These are phyloP conservation scores for Megaptera novaeangliae DNA, from an alignment of 2,113 vertebrate genomes.

Conservation along the genomic window DNA sequence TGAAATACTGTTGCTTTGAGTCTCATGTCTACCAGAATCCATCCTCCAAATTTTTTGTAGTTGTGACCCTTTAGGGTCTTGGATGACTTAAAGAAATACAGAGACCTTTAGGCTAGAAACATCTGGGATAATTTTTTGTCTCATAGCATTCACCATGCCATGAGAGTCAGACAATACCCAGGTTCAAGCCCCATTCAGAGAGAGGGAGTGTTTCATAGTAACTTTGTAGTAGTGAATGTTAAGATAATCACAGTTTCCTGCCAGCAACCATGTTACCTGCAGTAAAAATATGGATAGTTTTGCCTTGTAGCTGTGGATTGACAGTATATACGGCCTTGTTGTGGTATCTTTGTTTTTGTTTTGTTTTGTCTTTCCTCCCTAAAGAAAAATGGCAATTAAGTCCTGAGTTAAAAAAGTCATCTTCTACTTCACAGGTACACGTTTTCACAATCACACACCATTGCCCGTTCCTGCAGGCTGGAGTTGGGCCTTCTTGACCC, in stretches of 20 bases:
- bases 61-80: not conserved
- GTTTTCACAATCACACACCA: not conserved
- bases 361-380: not conserved
- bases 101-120: not conserved
- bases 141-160: not conserved
- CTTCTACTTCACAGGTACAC: not conserved
- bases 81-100: not conserved
- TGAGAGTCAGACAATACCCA: not conserved
- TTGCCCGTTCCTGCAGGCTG: not conserved
- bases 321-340: not conserved
- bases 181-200: not conserved
- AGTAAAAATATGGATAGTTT: not conserved
- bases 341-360: not conserved
- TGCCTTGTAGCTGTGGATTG: not conserved
- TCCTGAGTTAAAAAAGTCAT: not conserved
- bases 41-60: not conserved
- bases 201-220: not conserved
- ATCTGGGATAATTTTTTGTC: not conserved
- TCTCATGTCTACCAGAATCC: not conserved
- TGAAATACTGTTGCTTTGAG: not conserved
- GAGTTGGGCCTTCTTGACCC: not conserved
- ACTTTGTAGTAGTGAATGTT: not conserved
- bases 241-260: not conserved
- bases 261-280: not conserved
- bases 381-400: not conserved